Evolutionary conservation across 2,888 invertebrate genomes (phyloP), one percentile per base, ranked within the genome.

Genomic region (Carterocephalus palaemon): DNA sequence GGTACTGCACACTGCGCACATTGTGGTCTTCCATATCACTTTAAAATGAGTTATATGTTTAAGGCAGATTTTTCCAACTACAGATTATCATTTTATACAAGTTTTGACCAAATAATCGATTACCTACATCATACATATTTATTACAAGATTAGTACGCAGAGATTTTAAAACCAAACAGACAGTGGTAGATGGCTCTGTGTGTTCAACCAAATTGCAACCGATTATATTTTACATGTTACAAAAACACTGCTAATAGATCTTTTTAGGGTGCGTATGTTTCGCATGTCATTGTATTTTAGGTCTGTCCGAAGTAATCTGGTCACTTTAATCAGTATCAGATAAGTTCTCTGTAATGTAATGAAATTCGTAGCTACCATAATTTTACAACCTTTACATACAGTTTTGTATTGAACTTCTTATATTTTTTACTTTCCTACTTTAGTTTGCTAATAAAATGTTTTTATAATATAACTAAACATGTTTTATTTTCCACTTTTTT

Each of bases 381-480:
- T 79, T 74, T 73, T 79, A 80, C 74, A 75, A 71, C 64, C 70
- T 78, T 81, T 81, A 77, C 84, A 83, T 81, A 77, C 84, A 83
- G 68, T 84, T 83, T 83, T 83, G 67, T 84, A 83, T 75, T 74
- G 70, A 77, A 67, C 78, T 83, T 84, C 80, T 77, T 85, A 84
- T 81, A 80, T 85, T 86, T 85, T 71, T 78, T 84, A 85, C 82
- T 85, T 85, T 85, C 85, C 83, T 84, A 85, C 81, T 77, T 80
- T 83, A 85, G 81, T 82, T 84, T 82, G 80, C 82, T 85, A 86
- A 85, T 86, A 84, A 86, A 86, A 84, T 80, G 83, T 84, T 86
- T 84, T 84, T 74, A 74, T 75, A 75, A 80, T 80, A 64, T 52
- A 51, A 46, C 47, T 46, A 33, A 43, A 20, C 42, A 31, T 46